Evolutionary conservation across 2,113 vertebrate genomes (phyloP).

Genomic region (Heterochromis multidens): DNA sequence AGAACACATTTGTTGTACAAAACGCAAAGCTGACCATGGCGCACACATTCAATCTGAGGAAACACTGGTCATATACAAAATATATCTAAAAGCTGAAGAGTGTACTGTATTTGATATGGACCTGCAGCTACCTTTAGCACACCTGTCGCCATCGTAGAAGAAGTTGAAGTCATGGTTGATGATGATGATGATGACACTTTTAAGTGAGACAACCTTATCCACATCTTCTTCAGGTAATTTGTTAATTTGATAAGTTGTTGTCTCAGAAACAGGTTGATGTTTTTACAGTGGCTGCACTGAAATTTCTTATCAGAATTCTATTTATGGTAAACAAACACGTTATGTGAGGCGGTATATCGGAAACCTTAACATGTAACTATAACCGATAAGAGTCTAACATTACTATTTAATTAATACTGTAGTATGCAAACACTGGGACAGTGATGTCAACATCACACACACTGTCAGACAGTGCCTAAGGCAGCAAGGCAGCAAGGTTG

Average conservation of each 20-base stretch:
- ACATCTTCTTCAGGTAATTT: neutral
- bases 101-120: neutral
- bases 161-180: neutral
- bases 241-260: neutral
- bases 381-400: neutral
- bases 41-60: neutral
- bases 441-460: neutral
- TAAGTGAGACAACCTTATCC: neutral
- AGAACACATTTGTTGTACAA: neutral
- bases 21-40: neutral
- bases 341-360: neutral
- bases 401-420: neutral
- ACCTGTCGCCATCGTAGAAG: neutral
- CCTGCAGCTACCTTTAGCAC: neutral
- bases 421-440: neutral
- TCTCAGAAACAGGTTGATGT: neutral
- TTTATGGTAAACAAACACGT: neutral
- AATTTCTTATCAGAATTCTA: neutral
- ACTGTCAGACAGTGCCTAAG: neutral
- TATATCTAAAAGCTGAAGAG: neutral
- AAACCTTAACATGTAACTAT: neutral
- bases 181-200: neutral
- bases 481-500: too few relatives aligned
- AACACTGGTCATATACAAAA: neutral
- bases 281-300: neutral